These are phyloP conservation scores for Sciaenops ocellatus DNA, from an alignment of 2,797 vertebrate genomes.

Conservation along the genomic window DNA sequence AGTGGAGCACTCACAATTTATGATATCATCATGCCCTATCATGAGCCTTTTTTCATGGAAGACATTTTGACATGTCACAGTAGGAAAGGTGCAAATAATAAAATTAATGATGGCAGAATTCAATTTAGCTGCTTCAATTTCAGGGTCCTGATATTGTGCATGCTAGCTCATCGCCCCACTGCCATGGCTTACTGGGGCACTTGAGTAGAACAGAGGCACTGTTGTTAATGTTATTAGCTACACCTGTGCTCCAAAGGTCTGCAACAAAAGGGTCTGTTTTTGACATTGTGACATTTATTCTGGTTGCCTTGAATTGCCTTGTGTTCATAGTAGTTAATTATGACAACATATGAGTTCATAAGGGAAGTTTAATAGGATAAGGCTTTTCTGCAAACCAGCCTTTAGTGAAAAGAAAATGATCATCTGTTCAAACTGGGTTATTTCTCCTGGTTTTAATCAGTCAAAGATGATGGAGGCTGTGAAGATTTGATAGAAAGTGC, in stretches of 20 bases:
- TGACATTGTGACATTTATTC: not conserved
- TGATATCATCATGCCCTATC: not conserved
- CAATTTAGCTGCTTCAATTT: conserved; percentile 4
- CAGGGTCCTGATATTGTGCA: not conserved
- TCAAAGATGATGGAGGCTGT: not conserved
- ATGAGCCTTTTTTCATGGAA: not conserved
- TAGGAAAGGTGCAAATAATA: conserved; percentile 1
- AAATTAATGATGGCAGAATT: conserved; percentile 6
- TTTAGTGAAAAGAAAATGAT: not conserved
- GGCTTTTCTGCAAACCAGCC: not conserved
- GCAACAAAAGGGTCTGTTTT: not conserved
- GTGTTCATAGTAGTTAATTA: not conserved
- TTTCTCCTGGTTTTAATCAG: not conserved
- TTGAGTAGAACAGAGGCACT: not conserved
- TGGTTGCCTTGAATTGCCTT: not conserved
- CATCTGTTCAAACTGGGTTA: not conserved
- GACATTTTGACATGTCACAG: conserved; percentile 18
- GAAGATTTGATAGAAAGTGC: not conserved
- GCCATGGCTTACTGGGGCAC: not conserved
- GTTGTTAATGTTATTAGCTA: not conserved
- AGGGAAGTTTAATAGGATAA: not conserved
- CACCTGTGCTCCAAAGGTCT: not conserved
- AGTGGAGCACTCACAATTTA: conserved; percentile 3
- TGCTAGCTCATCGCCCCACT: conserved; percentile 11
- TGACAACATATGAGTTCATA: not conserved